Percentiles rank a stretch among this genome's conserved stretches.
These are phyloP conservation scores for Beaufortia kweichowensis DNA, from an alignment of 2,113 vertebrate genomes.

Conservation along the genomic window DNA sequence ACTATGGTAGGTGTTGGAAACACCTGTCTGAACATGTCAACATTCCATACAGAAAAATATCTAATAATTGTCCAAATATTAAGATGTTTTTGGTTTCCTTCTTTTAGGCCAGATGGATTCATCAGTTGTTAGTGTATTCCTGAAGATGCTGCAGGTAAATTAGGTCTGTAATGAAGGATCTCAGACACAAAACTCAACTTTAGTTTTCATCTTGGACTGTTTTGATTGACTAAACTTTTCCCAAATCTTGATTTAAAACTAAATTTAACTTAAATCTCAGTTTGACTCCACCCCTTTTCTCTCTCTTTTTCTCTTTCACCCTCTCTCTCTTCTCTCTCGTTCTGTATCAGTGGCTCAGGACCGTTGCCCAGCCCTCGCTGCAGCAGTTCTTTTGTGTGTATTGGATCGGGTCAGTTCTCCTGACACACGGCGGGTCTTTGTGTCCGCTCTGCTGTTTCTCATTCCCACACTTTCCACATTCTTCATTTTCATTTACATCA, in stretches of 20 bases:
- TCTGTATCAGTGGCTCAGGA: not conserved
- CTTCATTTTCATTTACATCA: constrained; percentile 45
- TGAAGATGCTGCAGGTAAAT: no score
- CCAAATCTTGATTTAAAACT: no score
- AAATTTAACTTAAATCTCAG: no score
- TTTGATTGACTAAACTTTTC: no score
- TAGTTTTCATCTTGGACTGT: no score
- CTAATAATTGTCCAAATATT: no score
- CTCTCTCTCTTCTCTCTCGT: constrained; percentile 6
- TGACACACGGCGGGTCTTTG: constrained; percentile 31
- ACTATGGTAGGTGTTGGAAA: not conserved
- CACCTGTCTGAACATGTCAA: not conserved
- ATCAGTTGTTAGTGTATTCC: no score
- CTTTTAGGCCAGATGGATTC: no score
- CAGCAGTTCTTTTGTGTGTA: constrained; percentile 5
- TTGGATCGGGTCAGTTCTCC: constrained; percentile 39
- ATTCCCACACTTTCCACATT: constrained; percentile 48
- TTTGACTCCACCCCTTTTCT: not conserved
- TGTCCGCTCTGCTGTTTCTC: constrained; percentile 34
- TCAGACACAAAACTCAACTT: no score
- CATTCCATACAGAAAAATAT: not conserved
- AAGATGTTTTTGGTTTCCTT: no score
- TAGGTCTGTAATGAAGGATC: no score
- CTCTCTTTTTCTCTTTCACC: not conserved
- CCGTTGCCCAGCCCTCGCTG: not conserved